These are phyloP conservation scores for Microchrysa polita DNA, from an alignment of 2,888 invertebrate species.

Conservation along the genomic window DNA sequence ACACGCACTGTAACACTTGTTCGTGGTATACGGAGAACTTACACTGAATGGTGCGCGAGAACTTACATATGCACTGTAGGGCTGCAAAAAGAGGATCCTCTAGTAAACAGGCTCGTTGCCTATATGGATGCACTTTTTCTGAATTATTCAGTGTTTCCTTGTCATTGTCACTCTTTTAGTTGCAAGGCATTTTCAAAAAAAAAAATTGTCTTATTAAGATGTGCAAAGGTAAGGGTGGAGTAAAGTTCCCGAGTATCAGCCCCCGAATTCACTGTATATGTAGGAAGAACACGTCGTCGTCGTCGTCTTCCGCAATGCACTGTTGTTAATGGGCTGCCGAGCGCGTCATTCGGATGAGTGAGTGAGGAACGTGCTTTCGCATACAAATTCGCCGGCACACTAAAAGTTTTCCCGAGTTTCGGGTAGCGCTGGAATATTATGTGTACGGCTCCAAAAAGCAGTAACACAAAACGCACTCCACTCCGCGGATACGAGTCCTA, in stretches of 20 bases:
- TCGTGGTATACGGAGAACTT: neutral
- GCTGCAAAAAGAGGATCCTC: neutral
- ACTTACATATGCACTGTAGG: neutral
- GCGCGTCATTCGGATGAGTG: slow-evolving; percentile 10
- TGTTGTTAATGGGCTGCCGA: slow-evolving; percentile 38
- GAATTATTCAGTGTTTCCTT: neutral
- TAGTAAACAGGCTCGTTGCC: neutral
- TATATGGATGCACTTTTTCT: slow-evolving; percentile 6
- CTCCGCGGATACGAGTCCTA: slow-evolving; percentile 10
- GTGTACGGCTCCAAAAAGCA: slow-evolving; percentile 27
- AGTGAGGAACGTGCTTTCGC: slow-evolving; percentile 47
- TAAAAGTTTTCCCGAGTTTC: slow-evolving; percentile 45
- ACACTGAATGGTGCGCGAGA: slow-evolving; percentile 24
- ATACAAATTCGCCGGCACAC: slow-evolving; percentile 50
- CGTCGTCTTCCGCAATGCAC: slow-evolving; percentile 43
- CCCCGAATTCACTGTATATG: neutral
- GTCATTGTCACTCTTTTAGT: neutral
- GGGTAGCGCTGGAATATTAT: slow-evolving; percentile 35
- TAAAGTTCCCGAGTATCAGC: neutral
- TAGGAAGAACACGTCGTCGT: no score
- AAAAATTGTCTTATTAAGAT: slow-evolving; percentile 7
- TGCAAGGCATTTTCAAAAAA: neutral
- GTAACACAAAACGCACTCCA: neutral
- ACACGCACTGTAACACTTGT: slow-evolving; percentile 43
- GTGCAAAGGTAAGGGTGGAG: slow-evolving; percentile 1